Percentiles rank a stretch among this genome's conserved stretches.
phyloP scores from a whole-genome alignment of 2,888 invertebrate genomes.

The Cartodere bifasciata region DNA sequence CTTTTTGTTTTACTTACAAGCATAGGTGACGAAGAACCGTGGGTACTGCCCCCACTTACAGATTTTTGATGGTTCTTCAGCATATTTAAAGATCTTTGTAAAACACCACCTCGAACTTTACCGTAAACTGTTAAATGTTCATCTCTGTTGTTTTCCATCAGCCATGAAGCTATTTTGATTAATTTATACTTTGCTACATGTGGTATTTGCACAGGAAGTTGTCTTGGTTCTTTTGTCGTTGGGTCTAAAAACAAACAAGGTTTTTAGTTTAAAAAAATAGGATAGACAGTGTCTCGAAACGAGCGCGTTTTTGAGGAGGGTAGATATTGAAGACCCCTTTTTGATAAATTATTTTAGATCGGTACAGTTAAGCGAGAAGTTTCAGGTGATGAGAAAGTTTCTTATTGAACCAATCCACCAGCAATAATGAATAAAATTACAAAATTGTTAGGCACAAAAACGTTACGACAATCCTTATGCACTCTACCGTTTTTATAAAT shows the following conservation, averaged over 20 bases:
- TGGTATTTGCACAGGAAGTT: slow-evolving; percentile 53
- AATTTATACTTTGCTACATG: slow-evolving; percentile 58
- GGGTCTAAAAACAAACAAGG: slow-evolving; percentile 13
- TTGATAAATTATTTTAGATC: no score
- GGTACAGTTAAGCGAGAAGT: no score
- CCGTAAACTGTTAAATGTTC: slow-evolving; percentile 67
- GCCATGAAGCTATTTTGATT: slow-evolving; percentile 73
- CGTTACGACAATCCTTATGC: no score
- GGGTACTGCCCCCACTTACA: slow-evolving; percentile 63
- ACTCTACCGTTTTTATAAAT: no score
- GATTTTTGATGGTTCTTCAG: slow-evolving; percentile 70
- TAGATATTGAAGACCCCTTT: no score
- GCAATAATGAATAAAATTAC: no score
- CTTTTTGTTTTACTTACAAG: slow-evolving; percentile 39
- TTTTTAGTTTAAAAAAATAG: background rate
- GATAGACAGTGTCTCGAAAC: no score
- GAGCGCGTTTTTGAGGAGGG: no score
- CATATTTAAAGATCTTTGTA: slow-evolving; percentile 60
- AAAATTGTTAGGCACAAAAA: no score
- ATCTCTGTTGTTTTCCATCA: slow-evolving; percentile 60
- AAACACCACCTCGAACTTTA: slow-evolving; percentile 60
- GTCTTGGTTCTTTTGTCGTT: slow-evolving; percentile 22
- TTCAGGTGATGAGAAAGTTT: no score
- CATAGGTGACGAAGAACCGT: slow-evolving; percentile 44
- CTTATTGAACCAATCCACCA: no score